Percentiles rank a stretch among this genome's conserved stretches.
These are phyloP conservation scores for Lamellibrachia columna DNA, from an alignment of 2,888 invertebrate species.

Conservation along the genomic window DNA sequence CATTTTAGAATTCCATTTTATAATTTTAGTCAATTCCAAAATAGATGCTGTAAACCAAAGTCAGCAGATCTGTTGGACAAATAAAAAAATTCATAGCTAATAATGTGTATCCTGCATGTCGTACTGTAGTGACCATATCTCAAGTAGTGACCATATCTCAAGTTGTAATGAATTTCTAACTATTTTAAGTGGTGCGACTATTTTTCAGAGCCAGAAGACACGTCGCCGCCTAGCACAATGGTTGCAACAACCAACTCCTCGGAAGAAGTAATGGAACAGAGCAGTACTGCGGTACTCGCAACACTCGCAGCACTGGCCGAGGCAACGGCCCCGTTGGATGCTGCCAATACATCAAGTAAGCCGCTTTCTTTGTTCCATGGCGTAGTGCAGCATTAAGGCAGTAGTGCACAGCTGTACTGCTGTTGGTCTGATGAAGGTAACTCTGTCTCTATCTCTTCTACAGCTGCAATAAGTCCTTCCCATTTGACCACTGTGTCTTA, in stretches of 20 bases:
- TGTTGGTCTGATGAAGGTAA: too few relatives aligned
- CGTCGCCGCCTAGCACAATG: not conserved
- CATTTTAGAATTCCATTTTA: not conserved
- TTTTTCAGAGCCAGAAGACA: not conserved
- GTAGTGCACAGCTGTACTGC: not conserved
- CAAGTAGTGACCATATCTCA: not conserved
- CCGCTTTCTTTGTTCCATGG: not conserved
- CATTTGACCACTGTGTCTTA: too few relatives aligned
- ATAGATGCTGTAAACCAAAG: not conserved
- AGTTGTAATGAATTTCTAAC: not conserved
- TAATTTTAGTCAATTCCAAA: not conserved
- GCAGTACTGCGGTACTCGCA: constrained; percentile 65
- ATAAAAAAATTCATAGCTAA: too few relatives aligned
- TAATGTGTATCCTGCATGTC: too few relatives aligned
- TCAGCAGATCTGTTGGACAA: too few relatives aligned
- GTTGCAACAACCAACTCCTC: not conserved
- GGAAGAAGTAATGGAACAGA: constrained; percentile 52
- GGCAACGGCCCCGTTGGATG: constrained; percentile 60
- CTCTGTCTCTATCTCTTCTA: too few relatives aligned
- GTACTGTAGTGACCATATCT: not conserved
- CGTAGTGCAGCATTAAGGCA: not conserved
- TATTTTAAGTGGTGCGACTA: not conserved
- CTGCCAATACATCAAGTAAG: constrained; percentile 31
- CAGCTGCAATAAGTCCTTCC: too few relatives aligned
- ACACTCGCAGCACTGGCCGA: constrained; percentile 67